phyloP scores from a whole-genome alignment of 1,140 invertebrate species.

The Dysdera silvatica region DNA sequence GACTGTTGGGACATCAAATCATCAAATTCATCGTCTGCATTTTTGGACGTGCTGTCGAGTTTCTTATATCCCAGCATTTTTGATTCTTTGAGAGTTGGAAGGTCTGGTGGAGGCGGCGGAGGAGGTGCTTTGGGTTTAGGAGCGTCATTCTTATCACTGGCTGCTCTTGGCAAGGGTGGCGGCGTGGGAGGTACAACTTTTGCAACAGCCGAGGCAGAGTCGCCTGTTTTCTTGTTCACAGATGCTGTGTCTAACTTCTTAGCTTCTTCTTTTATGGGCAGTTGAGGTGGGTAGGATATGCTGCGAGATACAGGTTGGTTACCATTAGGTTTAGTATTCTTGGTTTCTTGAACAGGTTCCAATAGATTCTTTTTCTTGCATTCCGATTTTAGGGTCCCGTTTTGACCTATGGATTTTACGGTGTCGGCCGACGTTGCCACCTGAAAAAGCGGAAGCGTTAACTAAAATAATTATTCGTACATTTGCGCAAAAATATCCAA shows the following conservation, averaged over 20 bases:
- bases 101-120: slow-evolving; percentile 17
- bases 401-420: too few species aligned
- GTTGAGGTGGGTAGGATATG: neutral
- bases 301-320: neutral
- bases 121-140: slow-evolving; percentile 5
- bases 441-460: too few species aligned
- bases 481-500: too few species aligned
- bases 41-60: too few species aligned
- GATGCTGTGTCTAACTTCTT: neutral
- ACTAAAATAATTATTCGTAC: too few species aligned
- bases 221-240: slow-evolving; percentile 8
- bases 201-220: slow-evolving; percentile 9
- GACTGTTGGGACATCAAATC: slow-evolving; percentile 16
- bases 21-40: slow-evolving; percentile 4
- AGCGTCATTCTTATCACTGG: slow-evolving; percentile 30
- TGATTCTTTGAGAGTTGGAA: neutral
- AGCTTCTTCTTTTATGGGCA: slow-evolving; percentile 4
- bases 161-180: slow-evolving; percentile 50
- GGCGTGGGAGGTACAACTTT: slow-evolving; percentile 55
- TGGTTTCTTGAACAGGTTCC: too few species aligned
- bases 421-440: too few species aligned
- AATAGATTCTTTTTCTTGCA: too few species aligned
- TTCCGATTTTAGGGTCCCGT: too few species aligned
- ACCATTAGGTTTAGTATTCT: neutral
- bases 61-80: too few species aligned